Evolutionary conservation across 2,113 vertebrate genomes (phyloP).

Genomic region (Probosciger aterrimus): DNA sequence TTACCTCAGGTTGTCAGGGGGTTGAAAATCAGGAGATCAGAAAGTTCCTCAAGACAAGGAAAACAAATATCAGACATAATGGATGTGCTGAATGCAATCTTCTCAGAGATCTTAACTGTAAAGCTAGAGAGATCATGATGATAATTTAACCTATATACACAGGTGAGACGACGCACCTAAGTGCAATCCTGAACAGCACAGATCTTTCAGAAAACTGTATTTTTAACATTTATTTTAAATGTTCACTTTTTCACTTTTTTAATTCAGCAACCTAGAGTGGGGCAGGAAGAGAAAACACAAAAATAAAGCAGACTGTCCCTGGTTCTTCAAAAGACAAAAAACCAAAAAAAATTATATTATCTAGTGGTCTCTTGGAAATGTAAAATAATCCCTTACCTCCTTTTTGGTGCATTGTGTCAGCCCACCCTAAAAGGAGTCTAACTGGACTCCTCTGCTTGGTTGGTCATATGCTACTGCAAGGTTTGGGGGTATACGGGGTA

Average conservation of each 20-base stretch:
- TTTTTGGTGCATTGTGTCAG: background rate
- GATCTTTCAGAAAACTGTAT: background rate
- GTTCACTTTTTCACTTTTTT: background rate
- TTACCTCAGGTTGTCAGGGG: background rate
- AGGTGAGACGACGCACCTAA: background rate
- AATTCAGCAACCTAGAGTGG: background rate
- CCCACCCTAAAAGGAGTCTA: background rate
- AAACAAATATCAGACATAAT: background rate
- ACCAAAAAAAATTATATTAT: background rate
- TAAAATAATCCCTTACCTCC: background rate
- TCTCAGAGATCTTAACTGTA: background rate
- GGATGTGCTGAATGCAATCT: background rate
- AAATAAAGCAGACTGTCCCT: background rate
- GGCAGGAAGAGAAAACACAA: background rate
- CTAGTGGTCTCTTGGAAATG: background rate
- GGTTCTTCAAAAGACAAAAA: background rate
- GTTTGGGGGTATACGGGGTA: fast-evolving
- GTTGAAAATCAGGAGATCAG: background rate
- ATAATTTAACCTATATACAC: background rate
- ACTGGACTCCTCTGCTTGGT: background rate
- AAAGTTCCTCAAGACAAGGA: background rate
- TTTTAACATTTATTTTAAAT: background rate
- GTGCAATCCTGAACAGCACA: background rate
- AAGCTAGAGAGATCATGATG: background rate
- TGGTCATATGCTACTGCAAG: background rate